phyloP scores from a whole-genome alignment of 2,888 invertebrate genomes.

The Heliconius hortense region DNA sequence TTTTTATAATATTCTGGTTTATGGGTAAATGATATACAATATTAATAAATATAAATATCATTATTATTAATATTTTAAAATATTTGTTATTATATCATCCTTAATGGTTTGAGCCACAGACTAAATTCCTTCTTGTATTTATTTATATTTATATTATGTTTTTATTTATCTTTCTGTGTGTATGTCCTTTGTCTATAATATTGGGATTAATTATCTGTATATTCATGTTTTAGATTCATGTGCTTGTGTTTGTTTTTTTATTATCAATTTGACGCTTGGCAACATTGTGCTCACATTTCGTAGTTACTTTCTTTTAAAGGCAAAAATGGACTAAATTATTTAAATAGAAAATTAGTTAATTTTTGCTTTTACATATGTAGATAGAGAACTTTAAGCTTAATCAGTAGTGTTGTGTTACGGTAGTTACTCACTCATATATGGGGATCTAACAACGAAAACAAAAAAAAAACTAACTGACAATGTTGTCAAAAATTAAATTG shows the following conservation, averaged over 20 bases:
- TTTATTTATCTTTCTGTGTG: conserved; percentile 19
- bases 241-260: conserved; percentile 80
- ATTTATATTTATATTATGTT: conserved; percentile 10
- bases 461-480: conserved; percentile 45
- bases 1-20: conserved; percentile 28
- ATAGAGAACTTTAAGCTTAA: conserved; percentile 72
- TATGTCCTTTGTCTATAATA: conserved; percentile 40
- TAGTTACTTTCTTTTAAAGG: conserved; percentile 56
- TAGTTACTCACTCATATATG: conserved; percentile 49
- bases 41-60: conserved; percentile 11
- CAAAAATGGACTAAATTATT: conserved; percentile 64
- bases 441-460: conserved; percentile 39
- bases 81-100: conserved; percentile 1
- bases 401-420: conserved; percentile 70
- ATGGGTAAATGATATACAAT: conserved; percentile 10
- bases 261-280: conserved; percentile 82
- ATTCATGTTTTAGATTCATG: conserved; percentile 57
- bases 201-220: conserved; percentile 40
- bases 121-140: conserved; percentile 13
- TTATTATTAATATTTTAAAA: conserved; percentile 6
- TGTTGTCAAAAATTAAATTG: conserved; percentile 80
- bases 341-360: conserved; percentile 50
- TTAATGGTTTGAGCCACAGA: conserved; percentile 8
- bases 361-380: conserved; percentile 70
- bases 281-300: conserved; percentile 78